A percentile compares a stretch with the other conserved stretches of the same genome.
These are phyloP conservation scores for Platichthys stellatus DNA, from an alignment of 2,113 vertebrate genomes.

Conservation along the genomic window DNA sequence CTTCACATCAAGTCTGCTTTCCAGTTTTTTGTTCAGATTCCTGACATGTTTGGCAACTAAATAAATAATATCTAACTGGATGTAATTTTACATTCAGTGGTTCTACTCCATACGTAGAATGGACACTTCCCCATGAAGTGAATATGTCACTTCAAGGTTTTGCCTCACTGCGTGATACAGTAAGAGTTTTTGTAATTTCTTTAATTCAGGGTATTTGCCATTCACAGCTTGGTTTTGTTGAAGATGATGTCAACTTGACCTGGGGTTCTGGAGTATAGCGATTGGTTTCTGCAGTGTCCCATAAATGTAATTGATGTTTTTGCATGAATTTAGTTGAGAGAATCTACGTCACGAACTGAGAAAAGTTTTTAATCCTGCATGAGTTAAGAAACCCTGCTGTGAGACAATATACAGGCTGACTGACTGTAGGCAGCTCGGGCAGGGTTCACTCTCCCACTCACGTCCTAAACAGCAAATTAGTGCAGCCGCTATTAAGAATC, in stretches of 20 bases:
- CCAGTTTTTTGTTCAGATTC: too few species aligned
- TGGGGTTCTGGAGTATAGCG: not conserved
- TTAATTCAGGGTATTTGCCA: not conserved
- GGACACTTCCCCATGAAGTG: too few species aligned
- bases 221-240: not conserved
- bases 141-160: not conserved
- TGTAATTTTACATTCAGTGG: too few species aligned
- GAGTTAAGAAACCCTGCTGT: not conserved
- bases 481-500: conserved; percentile 66
- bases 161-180: too few species aligned
- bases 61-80: too few species aligned
- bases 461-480: conserved; percentile 58
- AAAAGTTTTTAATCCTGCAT: not conserved
- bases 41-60: too few species aligned
- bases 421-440: conserved; percentile 26
- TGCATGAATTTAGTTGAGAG: not conserved
- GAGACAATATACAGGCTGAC: not conserved
- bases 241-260: not conserved
- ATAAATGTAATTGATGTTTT: not conserved
- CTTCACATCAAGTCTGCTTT: too few species aligned
- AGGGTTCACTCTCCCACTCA: conserved; percentile 37
- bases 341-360: not conserved
- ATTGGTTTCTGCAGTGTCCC: not conserved
- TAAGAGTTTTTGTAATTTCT: not conserved
- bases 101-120: not conserved